Evolutionary conservation across 2,797 vertebrate genomes (phyloP), one percentile per base, ranked within the genome.

Genomic region (Babyrousa celebensis): DNA sequence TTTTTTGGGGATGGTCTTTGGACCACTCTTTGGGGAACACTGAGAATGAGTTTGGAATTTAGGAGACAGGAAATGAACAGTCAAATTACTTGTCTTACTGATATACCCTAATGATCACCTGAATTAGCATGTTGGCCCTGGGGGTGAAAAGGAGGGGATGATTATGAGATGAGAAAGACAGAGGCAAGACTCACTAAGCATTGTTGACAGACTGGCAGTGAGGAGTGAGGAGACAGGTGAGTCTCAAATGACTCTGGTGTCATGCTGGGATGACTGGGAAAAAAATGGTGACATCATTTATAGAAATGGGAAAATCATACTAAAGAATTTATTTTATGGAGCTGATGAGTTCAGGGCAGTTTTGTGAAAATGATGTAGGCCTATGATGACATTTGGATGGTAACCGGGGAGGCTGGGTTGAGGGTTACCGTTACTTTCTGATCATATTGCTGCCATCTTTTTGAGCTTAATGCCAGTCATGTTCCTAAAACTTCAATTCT

Each of bases 281-380:
- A 85, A 89, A 96, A 48, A 48, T 48, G 87, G 63, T 93, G 94
- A 95, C 91, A 40, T 96, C 96, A 97, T 72, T 96, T 95, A 87
- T 56, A 75, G 95, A 90, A 93, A 89, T 1, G 83, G 43, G 82
- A 82, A 94, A 94, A 62, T 94, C 72, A 95, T 68, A 43, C 68
- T 68, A 71, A 78, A 65, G 74, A 89, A 68, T 80, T 93, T 80
- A 56, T 36, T 87, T 60, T 85, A 56, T 56, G 90, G 84, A 74
- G 67, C 85, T 54, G 77, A 62, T 87, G 48, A 17, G 36, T 63
- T 83, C 89, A 75, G 68, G n/a, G 72, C 27, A 87, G 91, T 32
- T 68, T 89, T 77, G 94, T 85, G 71, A 88, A 91, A 85, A 85
- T 84, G 89, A 97, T 15, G 56, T 78, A 87, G 89, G 25, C 7